Percentiles rank a stretch among this genome's conserved stretches.
These are phyloP conservation scores for Brienomyrus longianalis DNA, from an alignment of 2,113 vertebrate species.

Conservation along the genomic window DNA sequence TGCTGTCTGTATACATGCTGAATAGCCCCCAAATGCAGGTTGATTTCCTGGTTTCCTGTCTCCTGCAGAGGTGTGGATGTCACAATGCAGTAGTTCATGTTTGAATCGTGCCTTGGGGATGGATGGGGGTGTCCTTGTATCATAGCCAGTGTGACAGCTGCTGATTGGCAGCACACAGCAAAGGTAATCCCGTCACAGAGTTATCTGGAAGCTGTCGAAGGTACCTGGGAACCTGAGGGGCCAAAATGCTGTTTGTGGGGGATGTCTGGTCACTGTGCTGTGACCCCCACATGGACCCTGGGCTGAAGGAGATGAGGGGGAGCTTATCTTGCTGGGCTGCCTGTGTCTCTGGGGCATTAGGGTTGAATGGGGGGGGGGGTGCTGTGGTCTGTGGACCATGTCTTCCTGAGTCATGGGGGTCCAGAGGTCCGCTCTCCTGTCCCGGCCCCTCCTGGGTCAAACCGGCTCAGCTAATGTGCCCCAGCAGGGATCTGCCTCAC, in stretches of 20 bases:
- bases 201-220: slow-evolving; percentile 17
- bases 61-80: neutral
- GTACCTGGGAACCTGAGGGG: slow-evolving; percentile 12
- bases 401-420: neutral
- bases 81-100: neutral
- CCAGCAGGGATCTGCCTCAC: neutral
- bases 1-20: neutral
- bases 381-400: slow-evolving; percentile 3
- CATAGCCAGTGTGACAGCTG: neutral
- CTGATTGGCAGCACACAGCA: neutral
- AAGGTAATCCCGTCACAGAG: slow-evolving; percentile 19
- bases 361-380: slow-evolving; percentile 29
- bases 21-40: neutral
- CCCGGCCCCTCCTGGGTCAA: neutral
- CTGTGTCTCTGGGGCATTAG: slow-evolving; percentile 32
- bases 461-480: neutral
- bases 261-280: slow-evolving; percentile 26
- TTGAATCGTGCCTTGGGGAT: neutral
- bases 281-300: slow-evolving; percentile 22
- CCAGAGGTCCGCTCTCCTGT: neutral
- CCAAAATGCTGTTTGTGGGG: slow-evolving; percentile 9
- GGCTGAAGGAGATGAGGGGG: slow-evolving; percentile 19
- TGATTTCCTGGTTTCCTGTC: neutral
- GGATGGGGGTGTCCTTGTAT: neutral
- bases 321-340: slow-evolving; percentile 37